phyloP scores from a whole-genome alignment of 2,797 vertebrate species.

The Propithecus deckenii region DNA sequence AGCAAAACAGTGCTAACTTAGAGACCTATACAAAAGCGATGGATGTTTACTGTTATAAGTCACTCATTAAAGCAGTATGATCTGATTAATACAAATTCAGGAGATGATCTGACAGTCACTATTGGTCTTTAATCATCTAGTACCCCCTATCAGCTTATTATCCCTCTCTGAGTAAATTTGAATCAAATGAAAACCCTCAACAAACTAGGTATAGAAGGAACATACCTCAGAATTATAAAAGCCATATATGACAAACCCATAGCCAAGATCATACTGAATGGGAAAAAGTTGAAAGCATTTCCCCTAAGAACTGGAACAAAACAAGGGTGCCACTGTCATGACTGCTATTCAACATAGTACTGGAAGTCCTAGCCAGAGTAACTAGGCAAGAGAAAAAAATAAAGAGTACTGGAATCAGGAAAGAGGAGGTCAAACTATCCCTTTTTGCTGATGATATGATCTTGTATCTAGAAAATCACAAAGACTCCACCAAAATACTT shows the following conservation, averaged over 20 bases:
- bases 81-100: not conserved
- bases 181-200: not conserved
- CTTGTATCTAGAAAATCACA: too few relatives aligned
- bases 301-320: not conserved
- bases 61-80: not conserved
- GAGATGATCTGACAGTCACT: not conserved
- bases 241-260: not conserved
- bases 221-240: not conserved
- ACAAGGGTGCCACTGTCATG: not conserved
- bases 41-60: not conserved
- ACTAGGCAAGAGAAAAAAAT: too few relatives aligned
- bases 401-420: too few relatives aligned
- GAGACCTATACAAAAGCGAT: not conserved
- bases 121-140: not conserved
- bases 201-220: not conserved
- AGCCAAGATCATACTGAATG: not conserved
- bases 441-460: too few relatives aligned
- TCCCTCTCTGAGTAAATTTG: not conserved
- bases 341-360: too few relatives aligned
- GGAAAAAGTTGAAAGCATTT: not conserved
- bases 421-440: too few relatives aligned
- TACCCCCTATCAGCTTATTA: not conserved
- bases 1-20: not conserved
- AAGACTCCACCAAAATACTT: too few relatives aligned
- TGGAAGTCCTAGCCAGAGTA: too few relatives aligned